A percentile compares a stretch with the other conserved stretches of the same genome.
Conservation (phyloP, 2,888 invertebrate genomes). For the Listrodromus nycthemerus region DNA sequence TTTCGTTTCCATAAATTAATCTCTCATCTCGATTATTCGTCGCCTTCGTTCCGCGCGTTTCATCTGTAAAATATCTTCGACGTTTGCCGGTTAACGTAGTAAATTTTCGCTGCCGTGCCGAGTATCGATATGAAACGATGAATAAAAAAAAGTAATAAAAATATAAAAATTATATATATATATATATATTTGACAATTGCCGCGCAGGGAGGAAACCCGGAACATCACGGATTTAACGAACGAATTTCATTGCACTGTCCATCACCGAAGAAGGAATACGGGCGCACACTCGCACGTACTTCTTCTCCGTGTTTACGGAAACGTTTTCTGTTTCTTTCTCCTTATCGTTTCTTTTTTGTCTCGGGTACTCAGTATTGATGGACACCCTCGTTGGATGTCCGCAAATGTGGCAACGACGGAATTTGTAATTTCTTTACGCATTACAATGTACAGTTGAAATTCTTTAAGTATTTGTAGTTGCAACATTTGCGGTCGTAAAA, state of each 20-base stretch:
- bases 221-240: slow-evolving; percentile 8
- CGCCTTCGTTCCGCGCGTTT: not conserved
- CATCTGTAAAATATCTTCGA: slow-evolving; percentile 2
- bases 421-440: slow-evolving; percentile 60
- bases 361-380: slow-evolving; percentile 4
- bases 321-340: not conserved
- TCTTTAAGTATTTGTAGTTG: slow-evolving; percentile 65
- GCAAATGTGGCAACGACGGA: slow-evolving; percentile 59
- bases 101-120: not conserved
- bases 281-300: slow-evolving; percentile 34
- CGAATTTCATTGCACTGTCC: slow-evolving; percentile 2
- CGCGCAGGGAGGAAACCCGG: slow-evolving; percentile 10
- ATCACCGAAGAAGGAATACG: slow-evolving; percentile 29
- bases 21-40: not conserved
- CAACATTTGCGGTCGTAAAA: slow-evolving; percentile 62
- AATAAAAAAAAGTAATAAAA: not conserved
- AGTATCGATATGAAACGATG: not conserved
- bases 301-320: slow-evolving; percentile 36
- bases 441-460: slow-evolving; percentile 69
- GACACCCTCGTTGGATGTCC: slow-evolving; percentile 51
- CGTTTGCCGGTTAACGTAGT: not conserved
- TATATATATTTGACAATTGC: not conserved
- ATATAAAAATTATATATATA: not conserved
- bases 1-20: slow-evolving; percentile 5
- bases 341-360: not conserved